A percentile compares a stretch with the other conserved stretches of the same genome.
Evolutionary conservation across 92 coral and sea anemone species (phyloP).

Genomic region (Porites divaricata): DNA sequence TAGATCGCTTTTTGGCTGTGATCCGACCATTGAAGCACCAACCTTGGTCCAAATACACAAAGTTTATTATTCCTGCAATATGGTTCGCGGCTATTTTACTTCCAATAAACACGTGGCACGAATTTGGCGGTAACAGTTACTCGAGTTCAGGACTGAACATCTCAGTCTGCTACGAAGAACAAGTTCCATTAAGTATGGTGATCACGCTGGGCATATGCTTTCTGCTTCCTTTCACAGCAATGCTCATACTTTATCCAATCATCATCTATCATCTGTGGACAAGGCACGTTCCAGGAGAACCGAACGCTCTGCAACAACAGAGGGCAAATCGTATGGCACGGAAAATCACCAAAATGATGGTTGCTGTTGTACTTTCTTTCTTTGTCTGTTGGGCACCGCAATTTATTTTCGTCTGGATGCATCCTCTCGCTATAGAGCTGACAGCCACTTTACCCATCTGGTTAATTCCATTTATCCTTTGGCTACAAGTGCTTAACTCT

Average conservation of each 20-base stretch:
- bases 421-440: not conserved
- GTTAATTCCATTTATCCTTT: constrained; percentile 4
- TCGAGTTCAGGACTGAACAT: not conserved
- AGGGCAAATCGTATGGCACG: constrained; percentile 24
- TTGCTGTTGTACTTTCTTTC: constrained; percentile 22
- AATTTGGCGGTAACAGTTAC: too few species aligned
- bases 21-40: constrained; percentile 27
- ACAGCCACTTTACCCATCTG: not conserved
- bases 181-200: not conserved
- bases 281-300: constrained; percentile 41
- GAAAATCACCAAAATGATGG: constrained; percentile 47
- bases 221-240: constrained; percentile 30
- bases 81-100: constrained; percentile 39
- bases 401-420: not conserved
- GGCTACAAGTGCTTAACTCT: not conserved
- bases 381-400: constrained; percentile 41
- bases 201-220: constrained; percentile 6
- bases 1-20: constrained; percentile 49
- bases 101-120: not conserved
- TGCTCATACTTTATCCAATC: constrained; percentile 32
- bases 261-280: constrained; percentile 45
- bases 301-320: constrained; percentile 10
- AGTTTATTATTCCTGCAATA: constrained; percentile 23
- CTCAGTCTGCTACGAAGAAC: not conserved
- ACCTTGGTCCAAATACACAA: constrained; percentile 20